Evolutionary conservation across 2,797 vertebrate species (phyloP).

Genomic region (Channa striata): DNA sequence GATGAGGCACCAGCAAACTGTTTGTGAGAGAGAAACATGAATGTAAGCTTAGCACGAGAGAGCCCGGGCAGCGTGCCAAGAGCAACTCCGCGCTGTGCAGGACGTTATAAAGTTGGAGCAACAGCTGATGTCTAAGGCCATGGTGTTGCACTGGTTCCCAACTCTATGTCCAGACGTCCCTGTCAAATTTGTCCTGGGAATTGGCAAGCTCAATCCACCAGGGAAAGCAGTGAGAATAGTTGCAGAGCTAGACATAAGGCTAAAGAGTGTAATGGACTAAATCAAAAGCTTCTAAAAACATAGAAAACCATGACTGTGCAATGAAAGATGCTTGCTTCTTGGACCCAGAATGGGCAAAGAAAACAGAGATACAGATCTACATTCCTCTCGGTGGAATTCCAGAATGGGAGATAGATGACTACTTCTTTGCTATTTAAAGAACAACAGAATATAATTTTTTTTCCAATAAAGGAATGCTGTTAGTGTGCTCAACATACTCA

Average conservation of each 20-base stretch:
- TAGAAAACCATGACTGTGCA: constrained; percentile 65
- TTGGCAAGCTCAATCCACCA: constrained; percentile 80
- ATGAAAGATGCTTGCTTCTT: constrained; percentile 69
- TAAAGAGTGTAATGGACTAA: constrained; percentile 71
- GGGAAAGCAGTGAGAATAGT: constrained; percentile 77
- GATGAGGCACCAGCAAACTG: constrained; percentile 75
- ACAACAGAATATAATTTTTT: constrained; percentile 41
- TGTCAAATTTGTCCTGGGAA: constrained; percentile 85
- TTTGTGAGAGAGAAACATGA: constrained; percentile 82
- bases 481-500: constrained; percentile 51
- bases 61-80: constrained; percentile 78
- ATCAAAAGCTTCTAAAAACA: constrained; percentile 77
- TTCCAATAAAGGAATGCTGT: constrained; percentile 52
- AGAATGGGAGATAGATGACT: constrained; percentile 58
- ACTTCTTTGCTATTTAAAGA: constrained; percentile 62
- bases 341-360: constrained; percentile 74
- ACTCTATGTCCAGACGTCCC: constrained; percentile 80
- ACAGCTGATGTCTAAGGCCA: constrained; percentile 85
- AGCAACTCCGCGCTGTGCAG: constrained; percentile 77
- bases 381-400: constrained; percentile 72
- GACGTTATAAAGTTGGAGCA: constrained; percentile 81
- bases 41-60: constrained; percentile 82
- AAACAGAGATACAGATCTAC: constrained; percentile 75
- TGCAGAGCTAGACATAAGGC: constrained; percentile 71
- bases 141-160: constrained; percentile 79